Evolutionary conservation across 2,888 invertebrate genomes (phyloP), one percentile per base, ranked within the genome.

Genomic region (Trichopria drosophilae): DNA sequence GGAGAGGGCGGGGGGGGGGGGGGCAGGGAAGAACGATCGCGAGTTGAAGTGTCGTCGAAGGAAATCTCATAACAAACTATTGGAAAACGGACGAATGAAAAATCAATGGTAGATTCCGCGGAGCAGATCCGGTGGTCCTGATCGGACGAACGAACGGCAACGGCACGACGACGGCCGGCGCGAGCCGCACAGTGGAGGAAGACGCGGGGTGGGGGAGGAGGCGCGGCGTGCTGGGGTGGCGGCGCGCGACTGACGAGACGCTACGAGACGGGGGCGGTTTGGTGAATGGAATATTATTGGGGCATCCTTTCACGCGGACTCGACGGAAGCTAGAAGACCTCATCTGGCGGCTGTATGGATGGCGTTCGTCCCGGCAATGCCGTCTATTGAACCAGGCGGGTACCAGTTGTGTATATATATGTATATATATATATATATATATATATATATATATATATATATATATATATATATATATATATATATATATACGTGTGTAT

Each of bases 211-310:
- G 53, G 32, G 23, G 28, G 41, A 51, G 61, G 56, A 48, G 46
- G 16, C 23, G 28, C 10, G 45, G 31, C 22, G 44, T 23, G 49
- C 22, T 46, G 46, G 51, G 58, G 58, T 52, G 60, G 42, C 43
- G 46, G 49, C 43, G 54, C 54, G 57, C 57, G 53, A 48, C 29
- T 49, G 37, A 15, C 18, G 53, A 23, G 39, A 20, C 24, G 28
- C 48, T 49, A 53, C 44, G 51, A 35, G 49, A 39, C n/a, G 60
- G 57, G 64, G 64, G 58, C 56, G 67, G 62, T 69, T 72, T 64
- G 66, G 65, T 74, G 73, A 75, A 75, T 75, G 73, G 74, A 73
- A 75, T 75, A 75, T 75, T 75, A 75, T 75, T 75, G 75, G 74
- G 73, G 72, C 73, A 74, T 75, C 75, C 73, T 75, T 75, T 74